Base-by-base conservation (phyloP, 92 coral and sea anemone species). In the Zoanthus solanderi region DNA sequence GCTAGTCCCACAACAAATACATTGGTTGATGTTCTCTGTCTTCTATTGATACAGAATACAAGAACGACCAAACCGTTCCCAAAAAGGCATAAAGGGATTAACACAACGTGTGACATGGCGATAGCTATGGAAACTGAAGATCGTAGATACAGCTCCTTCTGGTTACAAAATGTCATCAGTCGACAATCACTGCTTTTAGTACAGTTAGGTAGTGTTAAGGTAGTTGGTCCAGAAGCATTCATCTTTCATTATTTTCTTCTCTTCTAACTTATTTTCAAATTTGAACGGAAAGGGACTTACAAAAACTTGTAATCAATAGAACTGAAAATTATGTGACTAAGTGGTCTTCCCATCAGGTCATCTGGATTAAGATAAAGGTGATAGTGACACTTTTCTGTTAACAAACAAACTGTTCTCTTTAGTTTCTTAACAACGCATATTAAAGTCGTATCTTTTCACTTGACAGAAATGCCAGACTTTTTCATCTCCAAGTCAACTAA, bases 41-140 rank as follows among this genome's bases (percentile, higher is more conserved):
- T 88, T 30, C 72, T 31, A 89, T 96, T 96, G 16, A 89, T 34
- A 15, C 85, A 81, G 80, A 94, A 95, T 15, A 98, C 94, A 10
- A 87, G 68, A 42, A 96, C 93, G 6, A 96, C 98, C 13, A 94
- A 91, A 0, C 96, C 96, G 76, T 96, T 96, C 9, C 98, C 98
- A 5, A 96, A 16, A 45, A 96, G 90, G 30, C 93, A 93, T 23
- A 91, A 67, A 0, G 96, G 94, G 15, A 93, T 88, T 1, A 96
- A 90, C 15, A 94, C 60, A 6, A 89, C 89, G 65, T 87, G 92
- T 60, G 85, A 89, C 10, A 90, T 75, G 9, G 96, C 93, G 2
- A 92, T 84, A 13, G 85, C 86, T 11, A 87, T 72, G 0, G 98
- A 88, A 5, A 56, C 74, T 7, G 91, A 73, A 32, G 98, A 91